Conservation (phyloP, 2,113 vertebrate genomes). For the Lagopus leucura region DNA sequence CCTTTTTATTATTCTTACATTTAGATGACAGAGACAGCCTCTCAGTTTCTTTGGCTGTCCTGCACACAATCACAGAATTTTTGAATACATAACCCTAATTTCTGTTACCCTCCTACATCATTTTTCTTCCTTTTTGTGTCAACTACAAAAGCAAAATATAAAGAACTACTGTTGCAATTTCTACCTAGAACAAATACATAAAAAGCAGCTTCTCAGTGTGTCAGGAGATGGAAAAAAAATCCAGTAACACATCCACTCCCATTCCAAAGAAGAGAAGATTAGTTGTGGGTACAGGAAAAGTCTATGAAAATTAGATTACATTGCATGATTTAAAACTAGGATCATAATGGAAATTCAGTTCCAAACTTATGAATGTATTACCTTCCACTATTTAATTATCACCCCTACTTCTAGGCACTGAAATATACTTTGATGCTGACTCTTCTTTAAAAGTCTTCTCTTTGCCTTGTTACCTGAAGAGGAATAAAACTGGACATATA, state of each 20-base stretch:
- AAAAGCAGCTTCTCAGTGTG: neutral
- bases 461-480: neutral
- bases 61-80: neutral
- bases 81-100: neutral
- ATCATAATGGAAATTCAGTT: neutral
- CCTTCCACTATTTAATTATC: neutral
- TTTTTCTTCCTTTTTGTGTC: neutral
- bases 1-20: neutral
- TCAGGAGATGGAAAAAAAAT: neutral
- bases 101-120: neutral
- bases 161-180: neutral
- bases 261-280: neutral
- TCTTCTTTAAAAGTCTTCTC: neutral
- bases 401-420: neutral
- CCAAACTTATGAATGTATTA: neutral
- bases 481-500: neutral
- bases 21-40: neutral
- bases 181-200: neutral
- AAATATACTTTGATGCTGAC: neutral
- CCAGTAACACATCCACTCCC: neutral
- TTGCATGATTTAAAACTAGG: neutral
- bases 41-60: neutral
- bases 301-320: neutral
- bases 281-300: neutral
- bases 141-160: neutral